Base-by-base conservation (phyloP, 2,888 invertebrate genomes). In the Sacculina carcini region DNA sequence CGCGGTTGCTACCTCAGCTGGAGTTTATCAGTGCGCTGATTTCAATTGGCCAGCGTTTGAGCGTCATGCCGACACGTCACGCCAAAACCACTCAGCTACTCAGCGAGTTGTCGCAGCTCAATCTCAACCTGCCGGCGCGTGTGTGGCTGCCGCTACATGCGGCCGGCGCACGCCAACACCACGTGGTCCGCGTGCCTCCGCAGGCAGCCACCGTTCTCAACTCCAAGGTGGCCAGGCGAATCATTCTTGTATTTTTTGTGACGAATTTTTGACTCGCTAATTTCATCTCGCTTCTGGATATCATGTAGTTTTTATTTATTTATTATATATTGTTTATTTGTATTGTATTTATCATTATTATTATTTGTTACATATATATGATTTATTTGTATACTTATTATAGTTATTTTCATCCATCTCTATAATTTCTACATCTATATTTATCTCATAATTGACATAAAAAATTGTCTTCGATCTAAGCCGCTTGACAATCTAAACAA, bases 161-260 rank as follows among this genome's bases (percentile, higher is more conserved):
- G 58, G 72, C 75, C 59, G 61, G 87, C 65, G 79, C 79, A 58
- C 72, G 75, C 59, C 61, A 63, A 50, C 96, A 98, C 69, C 82
- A 89, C 63, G 81, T 99, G 60, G 80, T 98, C 48, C 73, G 96
- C 66, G 89, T 99, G 68, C 94, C 96, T 40, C 89, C 89, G 54
- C 87, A 89, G 62, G 87, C 89, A 57, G 90, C 92, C 55, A 94
- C 94, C 50, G 94, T 98, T 51, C 77, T 99, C 57, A 99, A 99
- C 68, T 94, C 94, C 59, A 99, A 99, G 70, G 90, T 42, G 16
- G 2, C 24, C 9, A 6, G 2, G 16, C 34, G n/a, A n/a, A n/a
- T n/a, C n/a, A n/a, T n/a, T n/a, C n/a, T n/a, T n/a, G n/a, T n/a
- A n/a, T n/a, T n/a, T n/a, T n/a, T n/a, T n/a, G n/a, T n/a, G n/a